Base-by-base conservation (phyloP, 2,113 vertebrate genomes). In the Ellobius talpinus region DNA sequence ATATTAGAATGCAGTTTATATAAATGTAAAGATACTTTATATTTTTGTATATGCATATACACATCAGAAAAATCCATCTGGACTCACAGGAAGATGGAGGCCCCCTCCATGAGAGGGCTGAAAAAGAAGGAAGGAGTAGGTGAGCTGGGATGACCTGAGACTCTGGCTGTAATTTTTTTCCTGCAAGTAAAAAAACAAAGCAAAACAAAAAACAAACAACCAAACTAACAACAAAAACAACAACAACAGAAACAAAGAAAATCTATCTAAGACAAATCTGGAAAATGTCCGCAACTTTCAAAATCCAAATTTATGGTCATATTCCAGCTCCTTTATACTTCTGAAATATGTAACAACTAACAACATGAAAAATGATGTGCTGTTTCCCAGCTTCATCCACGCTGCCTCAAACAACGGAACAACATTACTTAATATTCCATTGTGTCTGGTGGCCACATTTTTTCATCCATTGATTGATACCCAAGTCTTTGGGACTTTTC, bases 281-380 rank as follows among this genome's bases (percentile, higher is more conserved):
- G 65, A 14, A 92, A 74, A 66, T 61, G 42, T 74, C 50, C 81
- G 19, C 85, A 79, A 36, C 63, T 93, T 87, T 61, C 58, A 79
- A 90, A 95, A 68, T 39, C 0, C 13, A 84, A 33, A n/a, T 58
- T 84, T 45, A 29, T 47, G 29, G 19, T 77, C 19, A 70, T 66
- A 36, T 79, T 95, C 50, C 73, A 92, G 1, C 52, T 94, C 39
- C 90, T 84, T 61, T 89, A 2, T 91, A 2, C 50, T 73, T 91
- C 47, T 68, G 45, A 82, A 81, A 66, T 39, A 65, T 45, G 84
- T 93, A 78, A 31, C 58, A 93, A 63, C 94, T n/a, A 84, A 78
- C n/a, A n/a, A 78, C 17, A 81, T 81, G 24, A 1, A 90, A 66
- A 88, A 82, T 45, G 24, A 65, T 29, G 14, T 73, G 26, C 19